Conservation (phyloP, 2,113 vertebrate genomes). For the Pithys albifrons region DNA sequence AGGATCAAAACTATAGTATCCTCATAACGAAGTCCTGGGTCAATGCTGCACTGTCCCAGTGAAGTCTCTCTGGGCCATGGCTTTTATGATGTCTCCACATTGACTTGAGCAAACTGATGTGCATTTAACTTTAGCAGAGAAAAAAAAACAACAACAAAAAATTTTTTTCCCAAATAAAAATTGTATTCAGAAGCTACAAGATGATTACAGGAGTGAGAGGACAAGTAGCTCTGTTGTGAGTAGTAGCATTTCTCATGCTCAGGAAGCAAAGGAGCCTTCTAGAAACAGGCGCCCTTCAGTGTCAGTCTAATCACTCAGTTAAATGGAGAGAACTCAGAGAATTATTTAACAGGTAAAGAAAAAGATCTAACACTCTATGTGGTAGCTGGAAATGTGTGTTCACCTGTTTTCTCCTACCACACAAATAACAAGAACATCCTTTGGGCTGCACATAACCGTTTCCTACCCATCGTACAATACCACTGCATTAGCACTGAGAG, state of each 20-base stretch:
- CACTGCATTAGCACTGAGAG: not conserved
- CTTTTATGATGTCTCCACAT: not conserved
- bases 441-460: not conserved
- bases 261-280: not conserved
- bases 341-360: not conserved
- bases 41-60: not conserved
- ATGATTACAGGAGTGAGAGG: not conserved
- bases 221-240: not conserved
- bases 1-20: not conserved
- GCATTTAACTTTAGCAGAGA: not conserved
- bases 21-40: not conserved
- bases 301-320: not conserved
- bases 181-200: not conserved
- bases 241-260: not conserved
- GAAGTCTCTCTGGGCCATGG: not conserved
- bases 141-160: fast-evolving
- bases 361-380: not conserved
- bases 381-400: not conserved
- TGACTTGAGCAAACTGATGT: not conserved
- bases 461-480: not conserved
- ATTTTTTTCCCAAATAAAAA: not conserved
- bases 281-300: not conserved
- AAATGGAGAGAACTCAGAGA: not conserved
- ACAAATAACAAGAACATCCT: not conserved
- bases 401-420: not conserved